Evolutionary conservation across 1,140 invertebrate species (phyloP), one percentile per base, ranked within the genome.

Genomic region (Papilio helenus): DNA sequence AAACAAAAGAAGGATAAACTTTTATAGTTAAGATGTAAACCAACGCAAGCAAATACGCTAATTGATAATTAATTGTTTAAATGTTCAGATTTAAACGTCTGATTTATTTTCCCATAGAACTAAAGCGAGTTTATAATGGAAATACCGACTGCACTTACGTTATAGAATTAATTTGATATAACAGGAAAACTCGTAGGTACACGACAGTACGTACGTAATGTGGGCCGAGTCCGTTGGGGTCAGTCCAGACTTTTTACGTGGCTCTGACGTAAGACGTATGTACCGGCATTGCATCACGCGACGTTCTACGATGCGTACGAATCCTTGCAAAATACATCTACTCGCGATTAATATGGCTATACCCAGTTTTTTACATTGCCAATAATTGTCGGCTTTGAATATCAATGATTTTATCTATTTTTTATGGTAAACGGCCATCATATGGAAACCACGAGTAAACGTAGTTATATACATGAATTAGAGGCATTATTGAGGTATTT

Each of bases 191-290:
- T 26, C 3, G 72, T 29, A 49, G 39, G 10, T 72, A 72, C 3
- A 7, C 4, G 9, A 20, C 3, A 65, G 8, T 61, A 14, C 58
- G 29, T 68, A 68, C 26, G 61, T 72, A 44, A 72, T n/a, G 34
- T 72, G 34, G 71, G n/a, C 34, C 71, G 39, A 72, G 71, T 72
- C 39, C 34, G 20, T 16, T 74, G 20, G 72, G 72, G 72, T 49
- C 72, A 74, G 72, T 49, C 72, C 72, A 10, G 72, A 46, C n/a
- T 74, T 74, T 74, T 74, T 74, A 51, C 44, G 72, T 51, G 3
- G 44, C 23, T 9, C 72, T 74, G 72, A 74, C 72, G 72, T 74
- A 74, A 74, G 72, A 49, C 12, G 44, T 29, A 74, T 49, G 20
- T 29, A 74, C 72, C 9, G 44, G 12, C 44, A 26, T 74, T 51